These are phyloP conservation scores for Myoxocephalus aenaeus DNA, from an alignment of 2,797 vertebrate genomes.

Conservation along the genomic window DNA sequence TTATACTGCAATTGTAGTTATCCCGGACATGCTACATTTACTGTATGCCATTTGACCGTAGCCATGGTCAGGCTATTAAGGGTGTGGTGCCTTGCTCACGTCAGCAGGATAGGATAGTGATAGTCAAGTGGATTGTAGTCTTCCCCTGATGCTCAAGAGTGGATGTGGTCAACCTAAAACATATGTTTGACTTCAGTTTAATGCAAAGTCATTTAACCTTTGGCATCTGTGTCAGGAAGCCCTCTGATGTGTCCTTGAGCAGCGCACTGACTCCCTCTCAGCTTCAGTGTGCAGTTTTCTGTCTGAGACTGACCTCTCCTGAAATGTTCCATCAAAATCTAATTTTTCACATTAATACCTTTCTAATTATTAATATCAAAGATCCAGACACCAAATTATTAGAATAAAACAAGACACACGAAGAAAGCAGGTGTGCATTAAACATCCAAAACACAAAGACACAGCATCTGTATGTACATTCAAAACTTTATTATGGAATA, in stretches of 20 bases:
- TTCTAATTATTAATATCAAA: background rate
- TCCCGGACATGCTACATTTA: background rate
- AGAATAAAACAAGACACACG: background rate
- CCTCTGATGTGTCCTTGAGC: constrained; percentile 4
- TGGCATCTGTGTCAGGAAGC: background rate
- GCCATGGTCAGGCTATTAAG: background rate
- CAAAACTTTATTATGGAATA: constrained; percentile 99
- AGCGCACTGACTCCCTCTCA: background rate
- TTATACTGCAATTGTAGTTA: too few species aligned
- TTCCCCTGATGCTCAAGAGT: background rate
- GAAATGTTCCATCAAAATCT: background rate
- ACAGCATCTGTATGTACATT: constrained; percentile 85
- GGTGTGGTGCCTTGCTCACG: background rate
- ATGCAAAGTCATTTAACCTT: constrained; percentile 13
- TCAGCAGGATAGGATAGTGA: background rate
- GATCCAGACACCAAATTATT: background rate
- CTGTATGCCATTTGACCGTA: background rate
- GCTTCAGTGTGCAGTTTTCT: background rate
- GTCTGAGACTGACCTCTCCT: background rate
- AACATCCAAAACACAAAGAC: background rate
- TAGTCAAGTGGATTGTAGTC: background rate
- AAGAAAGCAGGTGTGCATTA: background rate
- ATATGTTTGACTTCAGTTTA: background rate
- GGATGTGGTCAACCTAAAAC: background rate
- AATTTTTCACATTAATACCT: background rate